Base-by-base conservation (phyloP, 1,140 invertebrate species). In the Drosophila repleta region DNA sequence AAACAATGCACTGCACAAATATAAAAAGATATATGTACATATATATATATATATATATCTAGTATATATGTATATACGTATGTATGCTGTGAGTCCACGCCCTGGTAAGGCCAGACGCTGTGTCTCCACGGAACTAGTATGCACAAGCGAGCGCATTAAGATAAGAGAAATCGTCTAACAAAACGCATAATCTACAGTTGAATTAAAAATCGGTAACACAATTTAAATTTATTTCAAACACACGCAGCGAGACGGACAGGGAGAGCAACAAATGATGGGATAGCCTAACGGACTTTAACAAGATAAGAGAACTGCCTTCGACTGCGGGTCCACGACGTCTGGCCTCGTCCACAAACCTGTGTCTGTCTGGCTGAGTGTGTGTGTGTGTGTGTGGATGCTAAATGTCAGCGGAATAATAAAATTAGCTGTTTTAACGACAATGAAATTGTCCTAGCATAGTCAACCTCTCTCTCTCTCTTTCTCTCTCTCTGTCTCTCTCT, bases 131-230 rank as follows among this genome's bases (percentile, higher is more conserved):
- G 39, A 52, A 62, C 75, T 60, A 46, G 45, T 21, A 39, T 51
- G 32, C 53, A 60, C 43, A 48, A 51, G 46, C 39, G 39, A 43
- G 24, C 60, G 73, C 89, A 89, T 90, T 85, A 89, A 90, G 89
- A 90, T 90, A 90, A 90, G 80, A 75, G 71, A 79, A 85, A 90
- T 89, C 81, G 74, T 87, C 79, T 90, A 75, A 90, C 89, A 90
- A 90, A 90, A 90, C 89, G 84, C 89, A 90, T 90, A 90, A 90
- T 90, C 89, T 90, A 71, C 46, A 61, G 71, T 46, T 20, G 66
- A 68, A 64, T 72, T 79, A 65, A 74, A 79, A 89, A 84, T 88
- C 68, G 80, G 80, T 90, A 85, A 90, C 70, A 90, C 78, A 79
- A 85, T 90, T 89, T 88, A 83, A 88, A 88, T 88, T 74, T 74